These are phyloP conservation scores for Lota lota DNA, from an alignment of 2,113 vertebrate species.

Conservation along the genomic window DNA sequence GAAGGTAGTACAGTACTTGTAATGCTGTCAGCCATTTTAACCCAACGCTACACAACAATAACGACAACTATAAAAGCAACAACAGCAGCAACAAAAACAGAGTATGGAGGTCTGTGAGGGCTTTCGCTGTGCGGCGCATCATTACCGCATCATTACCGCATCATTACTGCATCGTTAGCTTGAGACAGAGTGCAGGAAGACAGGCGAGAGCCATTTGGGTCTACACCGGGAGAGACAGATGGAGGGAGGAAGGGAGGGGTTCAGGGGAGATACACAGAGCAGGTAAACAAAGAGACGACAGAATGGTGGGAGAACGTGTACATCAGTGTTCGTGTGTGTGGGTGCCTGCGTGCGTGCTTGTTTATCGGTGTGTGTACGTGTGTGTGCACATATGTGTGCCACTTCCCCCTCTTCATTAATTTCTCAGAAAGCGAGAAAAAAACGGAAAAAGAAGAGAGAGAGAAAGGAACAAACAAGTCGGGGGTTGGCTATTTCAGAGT, in stretches of 20 bases:
- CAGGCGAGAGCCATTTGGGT: slow-evolving; percentile 26
- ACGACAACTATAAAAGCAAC: neutral
- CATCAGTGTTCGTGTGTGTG: neutral
- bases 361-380: neutral
- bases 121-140: slow-evolving; percentile 5
- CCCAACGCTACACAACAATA: neutral
- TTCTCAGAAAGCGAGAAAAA: too few relatives aligned
- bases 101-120: neutral
- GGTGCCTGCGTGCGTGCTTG: neutral
- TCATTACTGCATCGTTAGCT: slow-evolving; percentile 40
- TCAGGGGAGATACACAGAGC: neutral
- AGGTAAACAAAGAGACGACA: neutral
- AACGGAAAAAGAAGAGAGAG: too few relatives aligned
- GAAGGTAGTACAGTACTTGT: too few relatives aligned
- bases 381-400: neutral
- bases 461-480: neutral
- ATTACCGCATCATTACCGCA: slow-evolving; percentile 40
- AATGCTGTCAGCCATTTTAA: too few relatives aligned
- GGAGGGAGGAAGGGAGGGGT: slow-evolving; percentile 2
- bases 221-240: slow-evolving; percentile 8
- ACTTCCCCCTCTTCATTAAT: slow-evolving; percentile 9
- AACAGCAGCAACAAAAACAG: neutral
- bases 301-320: too few relatives aligned
- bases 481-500: slow-evolving; percentile 26
- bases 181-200: slow-evolving; percentile 14